These are phyloP conservation scores for Mamestra brassicae DNA, from an alignment of 2,888 invertebrate species.

Conservation along the genomic window DNA sequence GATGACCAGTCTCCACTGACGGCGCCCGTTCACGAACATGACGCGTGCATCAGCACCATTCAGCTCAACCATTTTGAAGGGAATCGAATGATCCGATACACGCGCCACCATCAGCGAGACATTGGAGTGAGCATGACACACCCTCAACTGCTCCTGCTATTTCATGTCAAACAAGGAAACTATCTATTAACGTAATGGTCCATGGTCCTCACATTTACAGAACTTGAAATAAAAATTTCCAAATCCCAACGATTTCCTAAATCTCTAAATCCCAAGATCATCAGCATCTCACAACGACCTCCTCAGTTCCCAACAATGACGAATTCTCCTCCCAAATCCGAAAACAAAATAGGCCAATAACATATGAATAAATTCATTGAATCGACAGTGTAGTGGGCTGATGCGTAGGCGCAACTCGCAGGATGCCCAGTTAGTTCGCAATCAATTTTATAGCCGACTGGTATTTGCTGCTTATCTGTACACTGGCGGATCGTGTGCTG, in stretches of 20 bases:
- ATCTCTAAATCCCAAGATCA: not conserved
- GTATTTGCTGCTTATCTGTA: constrained; percentile 80
- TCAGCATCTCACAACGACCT: not conserved
- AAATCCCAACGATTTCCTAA: not conserved
- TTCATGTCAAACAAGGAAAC: no score
- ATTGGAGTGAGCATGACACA: no score
- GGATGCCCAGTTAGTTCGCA: constrained; percentile 82
- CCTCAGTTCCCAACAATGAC: constrained; percentile 29
- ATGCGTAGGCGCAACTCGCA: constrained; percentile 76
- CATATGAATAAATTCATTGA: constrained; percentile 67
- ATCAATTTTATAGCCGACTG: constrained; percentile 85
- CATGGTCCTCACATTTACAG: no score
- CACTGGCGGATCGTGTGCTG: constrained; percentile 61
- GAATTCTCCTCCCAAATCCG: constrained; percentile 42
- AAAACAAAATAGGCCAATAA: constrained; percentile 64
- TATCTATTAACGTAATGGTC: no score
- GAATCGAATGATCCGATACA: no score
- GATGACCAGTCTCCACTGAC: no score
- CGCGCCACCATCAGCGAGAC: no score
- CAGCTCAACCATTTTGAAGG: no score
- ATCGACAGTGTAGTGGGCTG: constrained; percentile 70
- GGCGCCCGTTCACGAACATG: no score
- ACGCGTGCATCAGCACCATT: no score
- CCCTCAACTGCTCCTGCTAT: no score
- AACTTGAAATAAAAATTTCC: no score